Conservation (phyloP, 2,888 invertebrate genomes). For the Prostheceraeus crozeri region DNA sequence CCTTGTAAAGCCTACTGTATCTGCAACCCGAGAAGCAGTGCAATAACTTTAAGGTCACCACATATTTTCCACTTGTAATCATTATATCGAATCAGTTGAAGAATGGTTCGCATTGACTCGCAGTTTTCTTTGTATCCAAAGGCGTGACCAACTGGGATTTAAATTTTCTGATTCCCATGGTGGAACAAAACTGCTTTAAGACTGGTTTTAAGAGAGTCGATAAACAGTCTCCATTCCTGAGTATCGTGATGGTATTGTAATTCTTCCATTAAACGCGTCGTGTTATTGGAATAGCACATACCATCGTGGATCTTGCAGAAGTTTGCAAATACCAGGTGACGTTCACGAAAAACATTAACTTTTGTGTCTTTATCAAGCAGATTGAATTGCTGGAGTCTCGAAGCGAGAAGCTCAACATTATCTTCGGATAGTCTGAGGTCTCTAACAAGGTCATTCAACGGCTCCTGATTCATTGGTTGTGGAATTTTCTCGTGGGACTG, state of each 20-base stretch:
- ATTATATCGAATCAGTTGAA: neutral
- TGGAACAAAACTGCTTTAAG: slow-evolving; percentile 11
- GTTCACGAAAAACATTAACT: slow-evolving; percentile 9
- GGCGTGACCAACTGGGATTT: neutral
- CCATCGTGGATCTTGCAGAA: slow-evolving; percentile 11
- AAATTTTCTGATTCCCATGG: neutral
- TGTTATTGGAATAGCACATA: slow-evolving; percentile 5
- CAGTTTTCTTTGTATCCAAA: neutral
- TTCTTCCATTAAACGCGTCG: too few species aligned
- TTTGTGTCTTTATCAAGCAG: neutral
- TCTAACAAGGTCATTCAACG: too few species aligned
- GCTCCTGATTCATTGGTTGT: too few species aligned
- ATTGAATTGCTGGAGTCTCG: neutral
- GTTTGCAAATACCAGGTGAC: too few species aligned
- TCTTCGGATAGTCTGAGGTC: too few species aligned
- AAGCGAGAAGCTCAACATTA: slow-evolving; percentile 1
- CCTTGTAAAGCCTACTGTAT: slow-evolving; percentile 24
- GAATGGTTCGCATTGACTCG: neutral
- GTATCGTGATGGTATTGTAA: neutral
- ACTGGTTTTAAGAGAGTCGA: neutral
- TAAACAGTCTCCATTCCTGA: slow-evolving; percentile 6
- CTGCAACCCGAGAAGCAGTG: slow-evolving; percentile 20
- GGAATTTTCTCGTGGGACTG: too few species aligned
- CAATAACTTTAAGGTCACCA: slow-evolving; percentile 15
- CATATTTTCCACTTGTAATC: neutral